Base-by-base conservation (phyloP, 37 sponge, comb jelly and placozoan species). In the Haliclona indistincta region DNA sequence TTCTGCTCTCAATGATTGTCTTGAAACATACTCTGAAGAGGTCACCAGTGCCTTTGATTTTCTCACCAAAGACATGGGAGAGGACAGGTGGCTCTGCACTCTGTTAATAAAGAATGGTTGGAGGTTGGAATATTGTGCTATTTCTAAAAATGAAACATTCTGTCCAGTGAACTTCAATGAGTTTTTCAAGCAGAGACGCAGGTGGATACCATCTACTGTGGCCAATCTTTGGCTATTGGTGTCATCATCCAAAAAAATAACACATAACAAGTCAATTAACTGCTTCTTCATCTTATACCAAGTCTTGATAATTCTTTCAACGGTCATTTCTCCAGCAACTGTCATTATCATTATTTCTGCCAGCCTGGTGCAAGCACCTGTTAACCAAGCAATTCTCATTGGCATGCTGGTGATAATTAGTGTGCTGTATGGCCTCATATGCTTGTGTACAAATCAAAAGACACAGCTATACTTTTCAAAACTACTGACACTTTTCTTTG, bases 11-110 rank as follows among this genome's bases (percentile, higher is more conserved):
- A 54, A 73, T 41, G 70, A 76, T 3, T 88, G 84, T 25, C 63
- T 95, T 39, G 76, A 81, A 20, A 68, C 56, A 13, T 95, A 95
- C 76, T 75, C 84, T 22, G 45, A 78, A 13, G 82, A 78, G 6
- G 95, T 84, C 43, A 78, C 71, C 5, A 56, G 40, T 20, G 95
- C 85, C n/a, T 23, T 41, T 2, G 95, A 94, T 61, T 95, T 95
- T 74, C 76, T 95, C 13, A 91, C 75, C 44, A 90, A 95, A 62
- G 95, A 95, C 75, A 95, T 95, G 95, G 95, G 95, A 23, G 95
- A 95, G 54, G 95, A 95, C 64, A 82, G 95, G 38, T 95, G 95
- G 95, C 82, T 95, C 34, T 95, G 95, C 55, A 90, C 95, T 19
- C 91, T 95, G n/a, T 58, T 95, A 65, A 79, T 95, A 20, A 54